Percentiles rank a stretch among this genome's conserved stretches.
Evolutionary conservation across 2,113 vertebrate species (phyloP).

Genomic region (Crotalus viridis): DNA sequence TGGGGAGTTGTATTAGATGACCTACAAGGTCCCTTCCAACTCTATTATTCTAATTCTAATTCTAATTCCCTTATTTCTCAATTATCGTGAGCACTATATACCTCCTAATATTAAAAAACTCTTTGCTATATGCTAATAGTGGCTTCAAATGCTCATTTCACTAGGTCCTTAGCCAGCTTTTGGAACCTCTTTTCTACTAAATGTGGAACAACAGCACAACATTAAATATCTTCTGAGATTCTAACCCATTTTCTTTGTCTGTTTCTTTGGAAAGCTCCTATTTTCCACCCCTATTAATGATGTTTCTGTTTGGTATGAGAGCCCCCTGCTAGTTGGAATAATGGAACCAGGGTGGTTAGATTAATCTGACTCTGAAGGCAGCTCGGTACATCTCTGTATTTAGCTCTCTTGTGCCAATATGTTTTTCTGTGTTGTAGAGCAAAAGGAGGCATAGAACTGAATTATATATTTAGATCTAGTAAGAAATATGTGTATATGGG

Average conservation of each 20-base stretch:
- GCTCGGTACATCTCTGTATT: conserved; percentile 15
- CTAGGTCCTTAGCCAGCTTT: not conserved
- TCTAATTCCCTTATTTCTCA: not conserved
- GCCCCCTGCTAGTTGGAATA: not conserved
- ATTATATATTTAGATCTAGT: not conserved
- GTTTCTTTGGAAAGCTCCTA: not conserved
- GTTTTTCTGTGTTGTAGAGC: not conserved
- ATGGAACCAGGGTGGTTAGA: not conserved
- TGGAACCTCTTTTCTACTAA: not conserved
- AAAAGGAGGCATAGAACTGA: not conserved
- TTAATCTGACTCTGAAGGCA: not conserved
- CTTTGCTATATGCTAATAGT: not conserved
- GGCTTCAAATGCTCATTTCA: not conserved
- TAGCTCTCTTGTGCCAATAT: not conserved
- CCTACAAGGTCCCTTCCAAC: too few relatives aligned
- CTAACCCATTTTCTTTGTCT: not conserved
- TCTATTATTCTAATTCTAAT: too few relatives aligned
- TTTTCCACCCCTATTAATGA: not conserved
- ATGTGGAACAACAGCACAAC: not conserved
- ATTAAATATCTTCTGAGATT: not conserved
- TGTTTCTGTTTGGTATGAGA: not conserved
- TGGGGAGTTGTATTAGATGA: too few relatives aligned
- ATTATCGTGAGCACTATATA: not conserved
- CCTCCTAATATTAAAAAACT: not conserved
- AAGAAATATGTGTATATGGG: not conserved